Evolutionary conservation across 1,140 invertebrate species (phyloP).

Genomic region (Hypothenemus hampei): DNA sequence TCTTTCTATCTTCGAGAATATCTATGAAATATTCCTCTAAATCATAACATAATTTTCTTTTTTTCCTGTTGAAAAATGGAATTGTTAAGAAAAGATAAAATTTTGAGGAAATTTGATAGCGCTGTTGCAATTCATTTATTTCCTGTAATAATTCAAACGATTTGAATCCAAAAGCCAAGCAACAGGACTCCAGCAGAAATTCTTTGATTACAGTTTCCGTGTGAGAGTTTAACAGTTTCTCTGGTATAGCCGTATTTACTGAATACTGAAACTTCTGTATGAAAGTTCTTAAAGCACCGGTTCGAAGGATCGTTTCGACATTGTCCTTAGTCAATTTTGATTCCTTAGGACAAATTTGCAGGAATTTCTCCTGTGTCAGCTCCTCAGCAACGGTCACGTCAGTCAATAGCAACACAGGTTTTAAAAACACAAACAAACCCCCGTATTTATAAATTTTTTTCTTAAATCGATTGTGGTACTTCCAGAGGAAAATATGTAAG

Average conservation of each 20-base stretch:
- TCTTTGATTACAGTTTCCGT: background rate
- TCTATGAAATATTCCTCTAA: conserved; percentile 11
- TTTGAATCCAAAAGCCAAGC: conserved; percentile 18
- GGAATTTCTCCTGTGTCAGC: conserved; percentile 26
- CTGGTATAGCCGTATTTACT: background rate
- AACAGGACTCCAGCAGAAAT: conserved; percentile 13
- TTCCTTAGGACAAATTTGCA: conserved; percentile 15
- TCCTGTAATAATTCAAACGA: conserved; percentile 3
- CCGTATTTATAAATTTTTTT: conserved; percentile 26
- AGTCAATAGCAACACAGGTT: conserved; percentile 24
- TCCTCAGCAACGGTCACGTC: conserved; percentile 18
- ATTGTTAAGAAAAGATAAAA: conserved; percentile 13
- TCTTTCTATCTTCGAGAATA: conserved; percentile 20
- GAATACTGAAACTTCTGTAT: conserved; percentile 7
- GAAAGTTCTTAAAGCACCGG: conserved; percentile 29
- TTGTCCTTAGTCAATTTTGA: background rate
- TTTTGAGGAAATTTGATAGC: conserved; percentile 6
- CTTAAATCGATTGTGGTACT: conserved; percentile 32
- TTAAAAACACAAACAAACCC: conserved; percentile 30
- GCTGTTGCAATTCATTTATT: conserved; percentile 13
- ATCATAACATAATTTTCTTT: background rate
- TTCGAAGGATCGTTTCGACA: conserved; percentile 8
- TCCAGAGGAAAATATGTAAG: conserved; percentile 31
- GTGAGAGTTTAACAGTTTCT: conserved; percentile 5
- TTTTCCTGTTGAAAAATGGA: conserved; percentile 6